Base-by-base conservation (phyloP, 2,888 invertebrate genomes). In the Athalia cordata region DNA sequence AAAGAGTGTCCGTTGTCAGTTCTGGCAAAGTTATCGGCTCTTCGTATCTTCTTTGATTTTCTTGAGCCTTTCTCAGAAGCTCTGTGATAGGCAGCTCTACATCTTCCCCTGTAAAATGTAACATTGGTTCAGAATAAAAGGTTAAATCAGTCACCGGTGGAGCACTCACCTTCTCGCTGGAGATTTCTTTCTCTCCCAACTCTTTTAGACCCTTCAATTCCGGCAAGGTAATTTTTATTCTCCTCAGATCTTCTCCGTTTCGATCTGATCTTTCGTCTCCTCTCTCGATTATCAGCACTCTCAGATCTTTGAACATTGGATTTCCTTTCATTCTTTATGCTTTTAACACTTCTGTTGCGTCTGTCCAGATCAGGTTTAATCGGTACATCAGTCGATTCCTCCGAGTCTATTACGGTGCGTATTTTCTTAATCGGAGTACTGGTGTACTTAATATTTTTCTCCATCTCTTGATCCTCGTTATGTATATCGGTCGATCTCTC, bases 71-170 rank as follows among this genome's bases (percentile, higher is more conserved):
- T 77, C 84, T 85, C 75, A 89, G 78, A 8, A 89, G 86, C 79
- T 89, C 87, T 11, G 88, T 86, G 55, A 89, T 89, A 4, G 89
- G 89, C n/a, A 89, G 55, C 80, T 89, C 89, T 9, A 81, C 80
- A 50, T 49, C 29, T 7, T 29, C 75, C 62, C 50, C 50, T 4
- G 8, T 50, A 11, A 9, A n/a, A 13, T 7, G 9, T 4, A 52
- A 61, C 4, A 29, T 62, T 9, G 49, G 50, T 47, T 29, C n/a
- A 7, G 49, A 66, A 43, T 9, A 3, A 47, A 47, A 50, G 57
- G 11, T 8, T 47, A n/a, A 11, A 11, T 55, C 55, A 55, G 3
- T 8, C 55, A 4, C 3, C 3, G 55, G n/a, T 4, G 52, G 8
- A 50, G 47, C 45, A 47, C 47, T 47, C 47, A 59, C 72, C 59